Conservation (phyloP, 1,140 invertebrate genomes). For the Macrobrachium nipponense region DNA sequence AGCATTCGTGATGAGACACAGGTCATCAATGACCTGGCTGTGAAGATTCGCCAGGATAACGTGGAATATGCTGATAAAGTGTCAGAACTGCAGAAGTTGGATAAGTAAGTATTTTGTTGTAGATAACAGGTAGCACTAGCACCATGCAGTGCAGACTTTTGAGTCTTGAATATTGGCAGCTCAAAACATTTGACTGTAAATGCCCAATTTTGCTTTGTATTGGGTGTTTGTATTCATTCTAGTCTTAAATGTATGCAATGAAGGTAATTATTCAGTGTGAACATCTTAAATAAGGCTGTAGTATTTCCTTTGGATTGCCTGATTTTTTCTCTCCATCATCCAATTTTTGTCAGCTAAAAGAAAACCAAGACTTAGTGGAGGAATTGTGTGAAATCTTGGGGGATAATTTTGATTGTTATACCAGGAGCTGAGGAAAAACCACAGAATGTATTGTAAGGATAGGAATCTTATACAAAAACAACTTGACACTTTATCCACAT, state of each 20-base stretch:
- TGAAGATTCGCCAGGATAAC: conserved; percentile 76
- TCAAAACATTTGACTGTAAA: too few species aligned
- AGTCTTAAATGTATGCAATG: background rate
- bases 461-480: too few species aligned
- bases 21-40: conserved; percentile 73
- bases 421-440: too few species aligned
- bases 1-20: conserved; percentile 77
- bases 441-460: too few species aligned
- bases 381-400: too few species aligned
- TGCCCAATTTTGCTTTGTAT: too few species aligned
- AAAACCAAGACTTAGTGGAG: too few species aligned
- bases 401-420: too few species aligned
- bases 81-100: conserved; percentile 75
- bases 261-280: background rate
- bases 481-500: too few species aligned
- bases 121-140: too few species aligned
- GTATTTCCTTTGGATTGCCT: conserved; percentile 20
- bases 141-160: too few species aligned
- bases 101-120: conserved; percentile 68
- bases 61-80: conserved; percentile 77
- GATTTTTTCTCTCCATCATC: conserved; percentile 62
- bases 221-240: background rate
- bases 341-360: background rate
- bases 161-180: too few species aligned
- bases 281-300: background rate